Percentiles rank a stretch among this genome's conserved stretches.
Conservation (phyloP, 2,113 vertebrate genomes). For the Bathybates hornii region DNA sequence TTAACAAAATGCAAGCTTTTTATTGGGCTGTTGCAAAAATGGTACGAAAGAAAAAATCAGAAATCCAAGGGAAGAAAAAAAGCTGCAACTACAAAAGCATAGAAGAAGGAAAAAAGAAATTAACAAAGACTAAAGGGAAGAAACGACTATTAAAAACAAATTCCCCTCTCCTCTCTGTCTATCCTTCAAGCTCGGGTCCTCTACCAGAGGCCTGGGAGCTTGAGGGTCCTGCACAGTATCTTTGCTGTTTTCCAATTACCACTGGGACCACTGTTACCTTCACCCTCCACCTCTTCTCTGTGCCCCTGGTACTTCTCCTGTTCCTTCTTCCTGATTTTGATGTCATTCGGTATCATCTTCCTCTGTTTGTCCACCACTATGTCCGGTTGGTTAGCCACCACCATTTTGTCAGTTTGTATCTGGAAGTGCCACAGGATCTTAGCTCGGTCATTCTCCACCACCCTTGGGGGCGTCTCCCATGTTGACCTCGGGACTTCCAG, state of each 20-base stretch:
- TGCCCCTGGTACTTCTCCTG: background rate
- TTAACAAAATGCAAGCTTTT: background rate
- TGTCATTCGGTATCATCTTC: background rate
- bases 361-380: background rate
- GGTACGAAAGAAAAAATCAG: fast-evolving
- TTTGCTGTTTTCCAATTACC: background rate
- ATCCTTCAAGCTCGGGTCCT: background rate
- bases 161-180: background rate
- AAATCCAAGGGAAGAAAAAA: background rate
- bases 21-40: background rate
- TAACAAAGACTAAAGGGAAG: background rate
- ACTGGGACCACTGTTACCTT: background rate
- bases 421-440: fast-evolving
- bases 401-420: background rate
- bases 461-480: background rate
- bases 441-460: background rate
- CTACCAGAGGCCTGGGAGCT: background rate
- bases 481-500: background rate
- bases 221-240: background rate
- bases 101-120: background rate
- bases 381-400: background rate
- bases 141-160: background rate
- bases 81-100: background rate
- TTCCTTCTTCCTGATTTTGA: background rate
- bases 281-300: background rate